These are phyloP conservation scores for Ochropleura plecta DNA, from an alignment of 2,888 invertebrate species.

Conservation along the genomic window DNA sequence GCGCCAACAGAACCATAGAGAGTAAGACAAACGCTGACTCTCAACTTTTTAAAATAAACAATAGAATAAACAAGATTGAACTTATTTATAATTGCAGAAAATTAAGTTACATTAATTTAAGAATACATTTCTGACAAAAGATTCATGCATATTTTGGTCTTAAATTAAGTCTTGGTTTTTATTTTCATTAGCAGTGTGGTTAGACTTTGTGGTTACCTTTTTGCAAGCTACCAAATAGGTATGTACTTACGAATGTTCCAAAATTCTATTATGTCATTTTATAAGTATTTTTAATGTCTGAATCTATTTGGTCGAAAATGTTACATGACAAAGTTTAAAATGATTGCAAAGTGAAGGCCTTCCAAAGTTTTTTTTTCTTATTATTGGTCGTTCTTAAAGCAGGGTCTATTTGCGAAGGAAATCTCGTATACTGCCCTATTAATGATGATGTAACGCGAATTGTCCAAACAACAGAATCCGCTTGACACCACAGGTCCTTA, in stretches of 20 bases:
- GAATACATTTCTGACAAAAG: not conserved
- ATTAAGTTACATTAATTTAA: constrained; percentile 3
- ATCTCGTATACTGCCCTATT: constrained; percentile 48
- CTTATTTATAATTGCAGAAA: not conserved
- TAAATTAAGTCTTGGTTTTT: not conserved
- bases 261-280: constrained; percentile 3
- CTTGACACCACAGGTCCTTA: constrained; percentile 75
- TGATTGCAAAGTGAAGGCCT: no score
- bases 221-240: not conserved
- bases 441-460: constrained; percentile 76
- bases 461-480: constrained; percentile 78
- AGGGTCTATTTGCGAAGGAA: not conserved
- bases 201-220: not conserved
- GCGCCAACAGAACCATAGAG: not conserved
- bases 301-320: not conserved
- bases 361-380: not conserved
- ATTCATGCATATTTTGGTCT: not conserved
- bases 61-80: not conserved
- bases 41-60: not conserved
- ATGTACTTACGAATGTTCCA: not conserved
- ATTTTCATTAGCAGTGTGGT: not conserved
- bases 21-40: not conserved
- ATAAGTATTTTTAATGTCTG: not conserved
- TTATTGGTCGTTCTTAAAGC: not conserved
- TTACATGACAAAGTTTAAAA: not conserved